These are phyloP conservation scores for Montipora capitata DNA, from an alignment of 92 coral and sea anemone species.

Conservation along the genomic window DNA sequence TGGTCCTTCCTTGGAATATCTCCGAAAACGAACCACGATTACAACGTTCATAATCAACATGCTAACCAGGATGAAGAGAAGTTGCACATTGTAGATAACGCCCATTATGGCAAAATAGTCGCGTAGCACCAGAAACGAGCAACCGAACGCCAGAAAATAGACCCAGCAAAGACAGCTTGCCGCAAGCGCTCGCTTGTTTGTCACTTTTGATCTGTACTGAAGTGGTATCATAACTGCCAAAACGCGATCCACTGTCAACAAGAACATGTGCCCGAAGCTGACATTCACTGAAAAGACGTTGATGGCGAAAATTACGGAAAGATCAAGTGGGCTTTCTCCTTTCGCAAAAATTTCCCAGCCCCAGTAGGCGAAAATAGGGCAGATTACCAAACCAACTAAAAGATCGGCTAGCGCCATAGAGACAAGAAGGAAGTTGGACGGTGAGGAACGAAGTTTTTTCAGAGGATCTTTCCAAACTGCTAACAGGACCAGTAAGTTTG, in stretches of 20 bases:
- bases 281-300: background rate
- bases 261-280: slow-evolving; percentile 2
- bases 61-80: background rate
- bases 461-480: slow-evolving; percentile 40
- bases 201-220: background rate
- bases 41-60: slow-evolving; percentile 3
- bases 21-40: slow-evolving; percentile 1
- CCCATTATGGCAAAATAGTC: slow-evolving; percentile 7
- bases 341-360: background rate
- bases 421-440: slow-evolving; percentile 7
- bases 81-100: slow-evolving; percentile 6
- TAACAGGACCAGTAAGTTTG: slow-evolving; percentile 15
- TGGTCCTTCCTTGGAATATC: background rate
- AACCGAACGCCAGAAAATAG: background rate
- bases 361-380: slow-evolving; percentile 1
- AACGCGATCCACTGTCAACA: slow-evolving; percentile 8
- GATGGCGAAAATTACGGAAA: background rate
- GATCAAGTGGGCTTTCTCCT: background rate
- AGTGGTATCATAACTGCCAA: slow-evolving; percentile 4
- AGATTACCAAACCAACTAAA: slow-evolving; percentile 22
- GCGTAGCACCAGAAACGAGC: background rate
- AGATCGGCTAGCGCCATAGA: slow-evolving; percentile 40
- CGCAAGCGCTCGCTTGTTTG: background rate
- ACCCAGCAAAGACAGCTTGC: background rate
- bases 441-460: slow-evolving; percentile 26